Evolutionary conservation across 2,113 vertebrate genomes (phyloP), one percentile per base, ranked within the genome.

Genomic region (Oreotrochilus melanogaster): DNA sequence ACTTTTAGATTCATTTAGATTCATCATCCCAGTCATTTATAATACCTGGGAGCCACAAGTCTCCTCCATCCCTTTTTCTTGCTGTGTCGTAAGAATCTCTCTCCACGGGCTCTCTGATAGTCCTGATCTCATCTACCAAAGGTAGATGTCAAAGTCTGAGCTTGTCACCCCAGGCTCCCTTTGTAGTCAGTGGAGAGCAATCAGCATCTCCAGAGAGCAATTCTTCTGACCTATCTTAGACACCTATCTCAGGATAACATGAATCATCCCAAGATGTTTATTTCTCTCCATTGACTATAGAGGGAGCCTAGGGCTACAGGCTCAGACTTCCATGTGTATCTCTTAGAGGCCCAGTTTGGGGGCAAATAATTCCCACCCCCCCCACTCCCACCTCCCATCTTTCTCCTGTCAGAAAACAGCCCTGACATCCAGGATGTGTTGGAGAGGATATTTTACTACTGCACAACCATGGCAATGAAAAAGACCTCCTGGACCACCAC

Each of bases 161-260:
- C 72, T 76, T 88, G 91, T 97, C 94, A 97, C 95, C 96, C 83
- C 94, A 91, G 95, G 96, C 91, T 95, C 64, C 91, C 86, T 96
- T 93, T 90, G 95, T 2, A 94, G 86, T 47, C 75, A 67, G 88
- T 92, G 91, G 92, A 95, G 95, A 95, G 94, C 91, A 97, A 70
- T 86, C 43, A 3, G 91, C 91, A 93, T 95, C 91, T 94, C 82
- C 31, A 5, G 88, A 81, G 88, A 92, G 92, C 88, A 95, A 93
- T 96, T 80, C 94, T 78, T 91, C 95, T 95, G 95, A 96, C 95
- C 96, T 97, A 97, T 97, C 96, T 95, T 30, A 93, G 92, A 93
- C 95, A 94, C 86, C 83, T 96, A 97, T 97, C 96, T 96, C 95
- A 80, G 95, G 91, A 90, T 92, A 95, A 91, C 94, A 94, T 96